phyloP scores from a whole-genome alignment of 2,888 invertebrate genomes.

The Dicycla oo region DNA sequence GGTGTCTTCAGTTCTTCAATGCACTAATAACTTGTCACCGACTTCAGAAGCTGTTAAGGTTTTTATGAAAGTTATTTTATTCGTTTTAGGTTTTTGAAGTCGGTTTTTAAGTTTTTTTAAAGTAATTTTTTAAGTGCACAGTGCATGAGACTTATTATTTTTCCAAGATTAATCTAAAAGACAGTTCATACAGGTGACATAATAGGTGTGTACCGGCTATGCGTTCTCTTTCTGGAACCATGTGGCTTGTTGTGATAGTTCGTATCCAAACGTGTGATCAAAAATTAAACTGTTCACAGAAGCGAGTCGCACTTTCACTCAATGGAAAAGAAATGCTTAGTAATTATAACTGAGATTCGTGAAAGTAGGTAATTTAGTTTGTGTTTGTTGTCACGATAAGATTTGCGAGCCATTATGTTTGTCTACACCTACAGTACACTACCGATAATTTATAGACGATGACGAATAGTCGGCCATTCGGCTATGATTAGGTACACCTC shows the following conservation, averaged over 20 bases:
- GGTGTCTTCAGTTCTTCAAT: no score
- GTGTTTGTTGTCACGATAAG: conserved; percentile 66
- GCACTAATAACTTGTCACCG: no score
- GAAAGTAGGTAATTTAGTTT: conserved; percentile 75
- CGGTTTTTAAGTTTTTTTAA: no score
- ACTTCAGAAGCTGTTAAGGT: no score
- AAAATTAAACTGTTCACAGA: conserved; percentile 72
- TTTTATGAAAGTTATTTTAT: no score
- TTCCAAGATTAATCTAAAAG: background rate
- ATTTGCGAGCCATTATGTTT: conserved; percentile 63
- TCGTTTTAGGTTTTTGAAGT: no score
- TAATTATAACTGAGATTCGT: conserved; percentile 76
- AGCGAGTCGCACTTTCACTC: conserved; percentile 77
- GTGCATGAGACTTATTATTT: background rate
- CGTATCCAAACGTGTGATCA: conserved; percentile 54
- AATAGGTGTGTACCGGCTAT: background rate
- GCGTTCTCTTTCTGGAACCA: background rate
- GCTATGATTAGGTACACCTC: conserved; percentile 39
- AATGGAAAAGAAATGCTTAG: conserved; percentile 74
- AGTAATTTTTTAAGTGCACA: background rate
- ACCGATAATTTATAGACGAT: conserved; percentile 56
- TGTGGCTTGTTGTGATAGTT: background rate
- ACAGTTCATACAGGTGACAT: background rate
- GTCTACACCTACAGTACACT: conserved; percentile 36
- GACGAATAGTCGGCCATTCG: conserved; percentile 39